A percentile compares a stretch with the other conserved stretches of the same genome.
phyloP scores from a whole-genome alignment of 1,140 invertebrate species.

The Pseudachorutes palmiensis region DNA sequence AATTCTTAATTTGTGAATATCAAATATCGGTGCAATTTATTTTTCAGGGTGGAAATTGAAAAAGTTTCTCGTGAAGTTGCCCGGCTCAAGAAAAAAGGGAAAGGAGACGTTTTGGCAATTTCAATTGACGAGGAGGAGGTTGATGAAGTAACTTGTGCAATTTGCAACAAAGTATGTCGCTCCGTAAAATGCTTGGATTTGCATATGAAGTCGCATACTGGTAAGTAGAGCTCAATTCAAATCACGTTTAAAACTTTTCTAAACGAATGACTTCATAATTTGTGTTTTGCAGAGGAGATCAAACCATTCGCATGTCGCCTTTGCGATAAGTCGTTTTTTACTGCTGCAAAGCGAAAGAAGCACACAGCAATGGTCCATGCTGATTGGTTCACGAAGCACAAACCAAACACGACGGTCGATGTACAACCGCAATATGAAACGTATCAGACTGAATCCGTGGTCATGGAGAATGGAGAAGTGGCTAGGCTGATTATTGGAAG shows the following conservation, averaged over 20 bases:
- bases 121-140: background rate
- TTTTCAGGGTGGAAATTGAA: too few species aligned
- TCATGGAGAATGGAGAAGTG: background rate
- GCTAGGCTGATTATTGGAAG: background rate
- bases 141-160: background rate
- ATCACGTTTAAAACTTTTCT: background rate
- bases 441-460: background rate
- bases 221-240: background rate
- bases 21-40: too few species aligned
- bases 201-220: background rate
- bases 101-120: background rate
- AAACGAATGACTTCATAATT: background rate
- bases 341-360: background rate
- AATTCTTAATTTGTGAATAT: too few species aligned
- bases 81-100: background rate
- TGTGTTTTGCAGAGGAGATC: background rate
- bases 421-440: background rate
- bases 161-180: background rate
- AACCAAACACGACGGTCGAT: background rate
- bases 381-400: too few species aligned
- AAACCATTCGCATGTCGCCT: background rate
- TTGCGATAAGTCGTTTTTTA: background rate
- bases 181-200: background rate
- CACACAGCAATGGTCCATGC: too few species aligned
- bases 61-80: background rate